Evolutionary conservation across 2,113 vertebrate genomes (phyloP).

Genomic region (Phoxinus phoxinus): DNA sequence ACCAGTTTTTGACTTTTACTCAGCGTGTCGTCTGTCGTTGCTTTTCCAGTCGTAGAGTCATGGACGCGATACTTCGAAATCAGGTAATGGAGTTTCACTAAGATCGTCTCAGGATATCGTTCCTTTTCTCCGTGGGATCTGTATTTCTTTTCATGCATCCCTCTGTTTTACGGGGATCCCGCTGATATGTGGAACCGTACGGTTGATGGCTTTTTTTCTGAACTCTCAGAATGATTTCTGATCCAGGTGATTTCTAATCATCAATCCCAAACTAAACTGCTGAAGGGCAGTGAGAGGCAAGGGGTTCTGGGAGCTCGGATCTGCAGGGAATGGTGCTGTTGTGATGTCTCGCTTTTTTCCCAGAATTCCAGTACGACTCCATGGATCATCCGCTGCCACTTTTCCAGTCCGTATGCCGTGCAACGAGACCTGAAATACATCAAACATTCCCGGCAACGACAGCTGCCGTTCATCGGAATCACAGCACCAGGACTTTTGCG

Average conservation of each 20-base stretch:
- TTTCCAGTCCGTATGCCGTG: constrained; percentile 49
- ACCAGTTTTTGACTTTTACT: constrained; percentile 50
- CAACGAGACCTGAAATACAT: constrained; percentile 57
- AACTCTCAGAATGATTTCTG: not conserved
- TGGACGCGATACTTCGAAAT: constrained; percentile 55
- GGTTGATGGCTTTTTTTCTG: constrained; percentile 5
- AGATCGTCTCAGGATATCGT: constrained; percentile 21
- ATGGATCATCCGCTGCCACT: constrained; percentile 42
- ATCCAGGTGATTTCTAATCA: constrained; percentile 8
- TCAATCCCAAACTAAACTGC: constrained; percentile 6
- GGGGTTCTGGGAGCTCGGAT: not conserved
- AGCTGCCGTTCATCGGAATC: constrained; percentile 11
- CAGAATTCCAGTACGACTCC: constrained; percentile 54
- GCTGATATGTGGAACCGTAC: not conserved
- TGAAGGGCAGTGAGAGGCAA: not conserved
- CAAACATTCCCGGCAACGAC: constrained; percentile 13
- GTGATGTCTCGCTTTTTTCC: constrained; percentile 22
- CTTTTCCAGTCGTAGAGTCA: constrained; percentile 20
- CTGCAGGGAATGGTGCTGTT: constrained; percentile 10
- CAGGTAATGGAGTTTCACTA: constrained; percentile 18
- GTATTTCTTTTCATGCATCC: not conserved
- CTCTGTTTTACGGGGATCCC: not conserved
- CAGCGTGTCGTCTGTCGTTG: constrained; percentile 52
- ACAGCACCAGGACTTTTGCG: not conserved
- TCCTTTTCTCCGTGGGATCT: constrained; percentile 2